Conservation (phyloP, 35 echinoderm and acorn worm genomes). For the Stichopus chloronotus region DNA sequence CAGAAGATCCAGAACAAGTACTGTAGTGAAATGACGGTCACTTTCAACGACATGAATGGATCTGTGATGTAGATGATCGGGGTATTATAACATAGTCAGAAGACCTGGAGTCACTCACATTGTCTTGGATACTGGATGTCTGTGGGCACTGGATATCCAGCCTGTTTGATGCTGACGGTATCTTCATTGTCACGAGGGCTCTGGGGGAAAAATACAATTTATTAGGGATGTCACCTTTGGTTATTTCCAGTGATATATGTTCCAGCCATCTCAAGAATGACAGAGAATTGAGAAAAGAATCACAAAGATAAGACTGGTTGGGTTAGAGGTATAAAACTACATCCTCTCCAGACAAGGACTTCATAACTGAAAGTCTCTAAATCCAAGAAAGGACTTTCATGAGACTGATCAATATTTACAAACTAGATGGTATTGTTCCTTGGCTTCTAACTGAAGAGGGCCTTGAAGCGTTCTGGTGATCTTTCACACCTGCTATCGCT, state of each 20-base stretch:
- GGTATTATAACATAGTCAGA: no score
- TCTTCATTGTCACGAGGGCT: constrained; percentile 38
- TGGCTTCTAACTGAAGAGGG: no score
- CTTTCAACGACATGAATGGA: no score
- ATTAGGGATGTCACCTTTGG: not conserved
- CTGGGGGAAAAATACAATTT: not conserved
- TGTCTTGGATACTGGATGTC: not conserved
- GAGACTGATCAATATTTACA: no score
- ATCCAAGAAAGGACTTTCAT: not conserved
- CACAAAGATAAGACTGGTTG: not conserved
- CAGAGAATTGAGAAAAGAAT: not conserved
- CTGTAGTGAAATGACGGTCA: no score
- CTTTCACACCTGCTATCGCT: no score
- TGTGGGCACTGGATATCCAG: constrained; percentile 35
- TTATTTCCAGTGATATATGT: not conserved
- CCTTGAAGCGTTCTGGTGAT: no score
- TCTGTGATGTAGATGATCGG: no score
- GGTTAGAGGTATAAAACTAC: no score
- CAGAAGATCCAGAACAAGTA: no score
- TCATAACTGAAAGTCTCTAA: not conserved
- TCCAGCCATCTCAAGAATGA: not conserved
- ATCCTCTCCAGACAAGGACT: not conserved
- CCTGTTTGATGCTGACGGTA: constrained; percentile 18
- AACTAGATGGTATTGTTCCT: no score
- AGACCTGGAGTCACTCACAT: not conserved